Conservation (phyloP, 2,888 invertebrate species). For the Trachelus stipa region DNA sequence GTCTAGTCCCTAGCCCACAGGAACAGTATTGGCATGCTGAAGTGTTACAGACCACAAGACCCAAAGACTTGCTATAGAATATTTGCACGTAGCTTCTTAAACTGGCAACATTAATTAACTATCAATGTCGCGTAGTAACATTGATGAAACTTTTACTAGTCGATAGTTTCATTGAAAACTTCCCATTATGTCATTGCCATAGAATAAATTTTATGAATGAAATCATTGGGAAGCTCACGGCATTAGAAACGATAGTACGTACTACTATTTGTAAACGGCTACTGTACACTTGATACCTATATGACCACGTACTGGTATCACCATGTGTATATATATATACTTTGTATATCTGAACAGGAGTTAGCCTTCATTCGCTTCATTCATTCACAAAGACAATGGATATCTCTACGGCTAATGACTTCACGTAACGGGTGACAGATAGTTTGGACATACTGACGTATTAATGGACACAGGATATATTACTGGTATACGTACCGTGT, state of each 20-base stretch:
- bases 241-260: background rate
- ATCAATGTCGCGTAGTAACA: background rate
- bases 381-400: conserved; percentile 20
- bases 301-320: background rate
- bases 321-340: background rate
- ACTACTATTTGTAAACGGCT: background rate
- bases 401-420: conserved; percentile 16
- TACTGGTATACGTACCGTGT: background rate
- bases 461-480: conserved; percentile 7
- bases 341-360: background rate
- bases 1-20: background rate
- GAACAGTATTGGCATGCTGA: background rate
- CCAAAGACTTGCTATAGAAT: background rate
- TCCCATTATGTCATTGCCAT: background rate
- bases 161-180: background rate
- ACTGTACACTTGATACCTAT: background rate
- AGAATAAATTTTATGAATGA: background rate
- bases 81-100: background rate
- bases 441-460: conserved; percentile 1
- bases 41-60: background rate
- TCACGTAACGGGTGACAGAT: background rate
- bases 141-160: background rate
- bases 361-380: conserved; percentile 8
- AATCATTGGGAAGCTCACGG: background rate
- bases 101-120: background rate